Percentiles rank a stretch among this genome's conserved stretches.
phyloP scores from a whole-genome alignment of 2,113 vertebrate genomes.

The Solea senegalensis region DNA sequence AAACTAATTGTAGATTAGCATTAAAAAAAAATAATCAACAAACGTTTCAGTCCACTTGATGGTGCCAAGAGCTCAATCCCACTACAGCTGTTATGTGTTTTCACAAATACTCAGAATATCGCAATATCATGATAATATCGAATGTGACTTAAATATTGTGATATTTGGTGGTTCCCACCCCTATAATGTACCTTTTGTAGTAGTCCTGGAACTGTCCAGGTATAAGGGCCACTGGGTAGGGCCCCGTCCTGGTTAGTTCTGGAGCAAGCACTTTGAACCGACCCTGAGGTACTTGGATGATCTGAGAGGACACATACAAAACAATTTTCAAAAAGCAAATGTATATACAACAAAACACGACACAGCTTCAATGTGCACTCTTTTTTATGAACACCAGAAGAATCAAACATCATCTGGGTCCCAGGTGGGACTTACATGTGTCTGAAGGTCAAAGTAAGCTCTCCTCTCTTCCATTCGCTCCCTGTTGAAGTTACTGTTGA shows the following conservation, averaged over 20 bases:
- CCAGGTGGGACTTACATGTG: conserved; percentile 85
- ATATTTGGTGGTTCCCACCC: too few relatives aligned
- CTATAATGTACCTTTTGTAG: conserved; percentile 90
- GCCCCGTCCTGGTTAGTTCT: conserved; percentile 91
- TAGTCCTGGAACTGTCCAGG: conserved; percentile 99
- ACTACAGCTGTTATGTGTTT: too few relatives aligned
- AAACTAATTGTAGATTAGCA: too few relatives aligned
- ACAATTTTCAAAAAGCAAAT: neutral
- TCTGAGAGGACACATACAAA: conserved; percentile 73
- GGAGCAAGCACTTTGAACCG: conserved; percentile 93
- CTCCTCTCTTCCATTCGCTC: conserved; percentile 98
- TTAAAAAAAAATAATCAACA: too few relatives aligned
- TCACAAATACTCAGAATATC: too few relatives aligned
- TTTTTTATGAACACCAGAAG: neutral
- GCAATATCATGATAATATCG: too few relatives aligned
- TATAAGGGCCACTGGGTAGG: conserved; percentile 97
- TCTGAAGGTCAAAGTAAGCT: conserved; percentile 98
- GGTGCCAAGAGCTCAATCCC: too few relatives aligned
- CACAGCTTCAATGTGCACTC: neutral
- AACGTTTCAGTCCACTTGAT: too few relatives aligned
- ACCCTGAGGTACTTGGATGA: conserved; percentile 97
- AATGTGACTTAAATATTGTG: too few relatives aligned
- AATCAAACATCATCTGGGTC: neutral
- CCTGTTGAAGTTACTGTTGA: conserved; percentile 96
- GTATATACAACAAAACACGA: neutral